Percentiles rank a stretch among this genome's conserved stretches.
phyloP scores from a whole-genome alignment of 2,797 vertebrate genomes.

The Falco columbarius region DNA sequence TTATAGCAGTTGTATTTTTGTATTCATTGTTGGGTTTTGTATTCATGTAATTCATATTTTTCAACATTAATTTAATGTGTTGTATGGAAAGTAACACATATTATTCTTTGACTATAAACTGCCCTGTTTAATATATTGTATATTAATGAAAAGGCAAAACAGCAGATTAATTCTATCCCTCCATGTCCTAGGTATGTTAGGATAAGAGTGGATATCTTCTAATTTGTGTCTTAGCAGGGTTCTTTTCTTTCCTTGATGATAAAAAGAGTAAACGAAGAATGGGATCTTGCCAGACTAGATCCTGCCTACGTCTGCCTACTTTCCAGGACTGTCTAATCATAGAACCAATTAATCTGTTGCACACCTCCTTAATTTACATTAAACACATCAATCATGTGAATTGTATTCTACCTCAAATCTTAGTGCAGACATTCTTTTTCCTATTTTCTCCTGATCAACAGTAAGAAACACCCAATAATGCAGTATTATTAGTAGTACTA shows the following conservation, averaged over 20 bases:
- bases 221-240: background rate
- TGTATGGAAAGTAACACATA: background rate
- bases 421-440: background rate
- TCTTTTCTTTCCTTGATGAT: background rate
- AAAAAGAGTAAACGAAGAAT: background rate
- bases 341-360: background rate
- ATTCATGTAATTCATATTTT: background rate
- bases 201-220: background rate
- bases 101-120: background rate
- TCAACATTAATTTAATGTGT: background rate
- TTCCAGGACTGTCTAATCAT: background rate
- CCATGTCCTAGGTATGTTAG: accelerated
- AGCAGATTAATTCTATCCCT: background rate
- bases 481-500: background rate
- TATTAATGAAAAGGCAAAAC: background rate
- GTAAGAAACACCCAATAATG: background rate
- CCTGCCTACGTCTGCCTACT: background rate
- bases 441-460: background rate
- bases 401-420: background rate
- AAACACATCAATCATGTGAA: background rate
- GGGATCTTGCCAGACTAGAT: background rate
- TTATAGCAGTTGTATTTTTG: background rate
- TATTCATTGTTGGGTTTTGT: background rate
- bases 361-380: background rate
- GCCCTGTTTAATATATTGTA: background rate